These are phyloP conservation scores for Vulpes ferrilata DNA, from an alignment of 2,113 vertebrate genomes.

Conservation along the genomic window DNA sequence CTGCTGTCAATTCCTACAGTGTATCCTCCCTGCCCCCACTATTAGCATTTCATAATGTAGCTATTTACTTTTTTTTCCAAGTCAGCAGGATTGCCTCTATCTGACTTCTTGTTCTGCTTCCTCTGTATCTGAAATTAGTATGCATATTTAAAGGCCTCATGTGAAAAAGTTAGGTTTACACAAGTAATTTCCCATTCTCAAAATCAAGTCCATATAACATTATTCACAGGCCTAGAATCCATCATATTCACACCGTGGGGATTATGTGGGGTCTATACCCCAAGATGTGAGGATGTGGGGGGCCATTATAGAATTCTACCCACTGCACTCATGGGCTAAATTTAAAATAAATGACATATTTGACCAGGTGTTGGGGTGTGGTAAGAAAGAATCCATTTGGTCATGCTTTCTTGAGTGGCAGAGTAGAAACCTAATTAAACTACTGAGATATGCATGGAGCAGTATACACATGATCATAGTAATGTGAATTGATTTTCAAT, in stretches of 20 bases:
- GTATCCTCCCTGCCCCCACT: background rate
- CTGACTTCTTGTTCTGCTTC: background rate
- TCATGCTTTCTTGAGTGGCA: background rate
- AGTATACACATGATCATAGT: background rate
- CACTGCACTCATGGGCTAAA: background rate
- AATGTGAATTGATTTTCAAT: background rate
- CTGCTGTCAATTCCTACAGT: background rate
- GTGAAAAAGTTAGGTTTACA: background rate
- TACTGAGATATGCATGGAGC: background rate
- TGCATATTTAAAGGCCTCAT: background rate
- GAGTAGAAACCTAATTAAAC: background rate
- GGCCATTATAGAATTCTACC: background rate
- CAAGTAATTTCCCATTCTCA: background rate
- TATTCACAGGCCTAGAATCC: background rate
- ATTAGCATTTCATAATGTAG: background rate
- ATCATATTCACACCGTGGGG: background rate
- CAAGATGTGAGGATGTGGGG: background rate
- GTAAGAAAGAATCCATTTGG: background rate
- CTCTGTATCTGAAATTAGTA: background rate
- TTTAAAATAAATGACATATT: background rate
- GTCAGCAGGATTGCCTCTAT: background rate
- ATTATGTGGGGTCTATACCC: background rate
- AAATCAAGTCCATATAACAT: background rate
- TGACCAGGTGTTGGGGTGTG: background rate
- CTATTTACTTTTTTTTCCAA: background rate